phyloP scores from a whole-genome alignment of 2,888 invertebrate genomes.

The Coecobrya sp. region DNA sequence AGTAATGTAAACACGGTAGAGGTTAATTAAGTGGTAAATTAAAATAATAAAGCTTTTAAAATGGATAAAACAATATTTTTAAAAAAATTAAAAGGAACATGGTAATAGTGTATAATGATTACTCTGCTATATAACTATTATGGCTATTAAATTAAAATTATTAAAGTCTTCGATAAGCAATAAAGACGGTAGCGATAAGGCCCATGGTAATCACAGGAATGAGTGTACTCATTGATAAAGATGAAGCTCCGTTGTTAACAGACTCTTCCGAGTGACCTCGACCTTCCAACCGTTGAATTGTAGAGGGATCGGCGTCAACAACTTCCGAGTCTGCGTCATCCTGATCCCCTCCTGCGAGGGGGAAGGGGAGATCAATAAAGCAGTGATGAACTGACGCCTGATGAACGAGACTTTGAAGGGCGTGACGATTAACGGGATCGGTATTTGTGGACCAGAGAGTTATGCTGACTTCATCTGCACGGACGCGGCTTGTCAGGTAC shows the following conservation, averaged over 20 bases:
- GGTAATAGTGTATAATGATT: too few relatives aligned
- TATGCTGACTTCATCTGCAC: constrained; percentile 89
- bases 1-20: too few relatives aligned
- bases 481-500: constrained; percentile 89
- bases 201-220: constrained; percentile 30
- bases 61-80: too few relatives aligned
- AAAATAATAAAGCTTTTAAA: too few relatives aligned
- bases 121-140: too few relatives aligned
- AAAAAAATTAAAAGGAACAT: too few relatives aligned
- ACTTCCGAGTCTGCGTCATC: neutral
- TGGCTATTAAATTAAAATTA: too few relatives aligned
- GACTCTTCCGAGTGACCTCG: constrained; percentile 37
- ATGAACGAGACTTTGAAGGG: constrained; percentile 91
- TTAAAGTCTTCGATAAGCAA: constrained; percentile 18
- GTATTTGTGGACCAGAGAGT: constrained; percentile 93
- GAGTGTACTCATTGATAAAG: neutral
- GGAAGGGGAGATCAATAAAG: constrained; percentile 93
- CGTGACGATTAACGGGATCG: constrained; percentile 91
- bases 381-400: constrained; percentile 91
- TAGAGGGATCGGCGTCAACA: neutral
- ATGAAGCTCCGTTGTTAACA: neutral
- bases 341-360: constrained; percentile 87
- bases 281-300: constrained; percentile 27
- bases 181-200: neutral
- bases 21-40: too few relatives aligned